phyloP scores from a whole-genome alignment of 1,140 invertebrate genomes.

The Ooceraea biroi region DNA sequence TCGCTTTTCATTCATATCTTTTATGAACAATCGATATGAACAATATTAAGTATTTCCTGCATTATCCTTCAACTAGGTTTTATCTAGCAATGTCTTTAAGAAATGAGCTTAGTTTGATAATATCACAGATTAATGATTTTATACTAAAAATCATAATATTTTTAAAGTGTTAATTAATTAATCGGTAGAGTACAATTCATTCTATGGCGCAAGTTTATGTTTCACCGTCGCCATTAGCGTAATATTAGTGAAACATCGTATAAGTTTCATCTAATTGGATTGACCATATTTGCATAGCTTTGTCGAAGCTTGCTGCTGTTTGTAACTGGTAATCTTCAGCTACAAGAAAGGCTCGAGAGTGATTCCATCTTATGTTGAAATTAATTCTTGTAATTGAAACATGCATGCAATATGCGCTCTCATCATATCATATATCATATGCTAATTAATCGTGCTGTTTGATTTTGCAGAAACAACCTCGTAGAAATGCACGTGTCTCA shows the following conservation, averaged over 20 bases:
- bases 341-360: background rate
- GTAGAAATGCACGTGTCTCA: background rate
- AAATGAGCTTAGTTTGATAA: background rate
- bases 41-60: too few relatives aligned
- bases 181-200: background rate
- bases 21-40: background rate
- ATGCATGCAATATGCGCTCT: constrained; percentile 4
- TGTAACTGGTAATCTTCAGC: background rate
- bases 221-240: background rate
- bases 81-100: too few relatives aligned
- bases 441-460: constrained; percentile 27
- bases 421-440: too few relatives aligned
- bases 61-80: too few relatives aligned
- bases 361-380: constrained; percentile 2
- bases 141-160: background rate
- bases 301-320: background rate
- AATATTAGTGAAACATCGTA: constrained; percentile 2
- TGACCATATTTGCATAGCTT: background rate
- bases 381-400: constrained; percentile 11
- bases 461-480: constrained; percentile 23
- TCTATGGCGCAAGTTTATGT: background rate
- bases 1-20: background rate
- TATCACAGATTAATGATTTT: background rate
- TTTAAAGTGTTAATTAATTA: background rate
- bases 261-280: background rate